phyloP scores from a whole-genome alignment of 2,797 vertebrate species.

The Liparis tanakae region DNA sequence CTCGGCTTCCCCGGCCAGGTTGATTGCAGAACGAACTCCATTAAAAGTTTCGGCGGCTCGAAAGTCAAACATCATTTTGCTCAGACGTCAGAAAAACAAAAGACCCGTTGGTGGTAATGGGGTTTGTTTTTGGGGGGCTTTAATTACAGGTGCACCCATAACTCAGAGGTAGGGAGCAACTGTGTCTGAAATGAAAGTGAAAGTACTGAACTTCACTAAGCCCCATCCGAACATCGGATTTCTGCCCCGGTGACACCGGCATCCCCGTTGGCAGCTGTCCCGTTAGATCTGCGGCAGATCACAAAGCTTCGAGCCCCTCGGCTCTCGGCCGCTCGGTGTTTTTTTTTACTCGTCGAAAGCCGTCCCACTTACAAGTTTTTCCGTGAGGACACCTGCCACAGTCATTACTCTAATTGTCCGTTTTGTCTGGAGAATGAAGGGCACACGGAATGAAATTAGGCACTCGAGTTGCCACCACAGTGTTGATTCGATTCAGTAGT shows the following conservation, averaged over 20 bases:
- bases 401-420: constrained; percentile 62
- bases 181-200: constrained; percentile 61
- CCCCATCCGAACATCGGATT: constrained; percentile 34
- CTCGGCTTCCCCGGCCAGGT: constrained; percentile 70
- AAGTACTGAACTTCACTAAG: constrained; percentile 48
- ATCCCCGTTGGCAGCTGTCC: constrained; percentile 59
- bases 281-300: constrained; percentile 35
- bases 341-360: constrained; percentile 42
- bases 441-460: constrained; percentile 67
- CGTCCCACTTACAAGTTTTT: constrained; percentile 30
- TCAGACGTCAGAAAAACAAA: constrained; percentile 58
- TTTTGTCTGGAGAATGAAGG: constrained; percentile 64
- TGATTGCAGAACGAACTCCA: constrained; percentile 78
- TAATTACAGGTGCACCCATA: constrained; percentile 73
- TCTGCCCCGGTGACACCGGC: constrained; percentile 36
- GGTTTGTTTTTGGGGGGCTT: constrained; percentile 71
- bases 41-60: constrained; percentile 77
- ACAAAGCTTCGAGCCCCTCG: constrained; percentile 21
- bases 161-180: constrained; percentile 35
- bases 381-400: constrained; percentile 64
- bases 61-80: constrained; percentile 82
- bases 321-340: constrained; percentile 26
- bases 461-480: constrained; percentile 62
- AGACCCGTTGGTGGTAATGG: constrained; percentile 56
- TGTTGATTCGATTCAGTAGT: constrained; percentile 71